These are phyloP conservation scores for Actinostola sp. DNA, from an alignment of 92 coral and sea anemone species.

Conservation along the genomic window DNA sequence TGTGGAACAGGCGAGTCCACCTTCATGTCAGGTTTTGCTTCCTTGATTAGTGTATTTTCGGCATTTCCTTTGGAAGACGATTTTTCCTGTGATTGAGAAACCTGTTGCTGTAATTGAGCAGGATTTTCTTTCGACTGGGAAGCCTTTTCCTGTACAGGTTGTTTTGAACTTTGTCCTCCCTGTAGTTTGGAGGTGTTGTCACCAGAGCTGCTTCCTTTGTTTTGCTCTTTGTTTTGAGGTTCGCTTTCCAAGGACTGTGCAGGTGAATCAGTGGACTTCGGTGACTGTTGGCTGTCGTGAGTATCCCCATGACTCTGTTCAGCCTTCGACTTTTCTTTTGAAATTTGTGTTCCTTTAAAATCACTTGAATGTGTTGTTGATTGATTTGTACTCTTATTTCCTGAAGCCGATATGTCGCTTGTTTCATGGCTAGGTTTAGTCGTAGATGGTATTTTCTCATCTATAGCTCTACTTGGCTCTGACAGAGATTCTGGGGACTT, in stretches of 20 bases:
- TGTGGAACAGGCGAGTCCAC: slow-evolving; percentile 12
- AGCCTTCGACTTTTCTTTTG: too few relatives aligned
- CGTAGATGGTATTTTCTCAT: neutral
- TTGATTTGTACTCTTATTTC: neutral
- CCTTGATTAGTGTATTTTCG: neutral
- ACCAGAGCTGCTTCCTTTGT: neutral
- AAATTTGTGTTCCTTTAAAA: too few relatives aligned
- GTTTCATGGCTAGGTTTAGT: neutral
- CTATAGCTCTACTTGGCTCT: neutral
- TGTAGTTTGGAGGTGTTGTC: neutral
- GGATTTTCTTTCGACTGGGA: neutral
- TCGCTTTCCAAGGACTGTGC: too few relatives aligned
- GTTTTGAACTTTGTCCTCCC: neutral
- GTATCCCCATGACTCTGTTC: neutral
- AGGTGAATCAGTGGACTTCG: neutral
- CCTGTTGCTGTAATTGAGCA: neutral
- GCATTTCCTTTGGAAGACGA: neutral
- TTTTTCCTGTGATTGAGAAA: neutral
- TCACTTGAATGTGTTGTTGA: neutral
- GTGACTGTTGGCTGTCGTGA: neutral
- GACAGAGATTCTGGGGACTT: neutral
- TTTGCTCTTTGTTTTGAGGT: too few relatives aligned
- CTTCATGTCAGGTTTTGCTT: neutral
- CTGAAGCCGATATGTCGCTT: neutral
- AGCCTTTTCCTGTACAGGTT: neutral